These are phyloP conservation scores for Melanerpes aurifrons DNA, from an alignment of 2,113 vertebrate species.

Conservation along the genomic window DNA sequence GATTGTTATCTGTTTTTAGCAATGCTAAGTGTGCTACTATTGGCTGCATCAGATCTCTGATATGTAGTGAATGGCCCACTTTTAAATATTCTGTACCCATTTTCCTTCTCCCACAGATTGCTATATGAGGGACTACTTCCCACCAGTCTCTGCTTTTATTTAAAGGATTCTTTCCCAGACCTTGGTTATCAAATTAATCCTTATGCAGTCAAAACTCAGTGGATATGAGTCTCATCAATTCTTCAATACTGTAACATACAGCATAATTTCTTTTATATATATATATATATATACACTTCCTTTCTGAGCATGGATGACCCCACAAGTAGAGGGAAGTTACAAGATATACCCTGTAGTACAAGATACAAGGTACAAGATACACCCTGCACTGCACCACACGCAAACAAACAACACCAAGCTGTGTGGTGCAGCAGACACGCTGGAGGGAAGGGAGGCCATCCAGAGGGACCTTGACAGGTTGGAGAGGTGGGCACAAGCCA, in stretches of 20 bases:
- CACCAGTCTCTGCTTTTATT: neutral
- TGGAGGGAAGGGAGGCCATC: no score
- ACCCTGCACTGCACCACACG: neutral
- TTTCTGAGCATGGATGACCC: neutral
- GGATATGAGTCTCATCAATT: neutral
- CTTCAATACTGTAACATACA: neutral
- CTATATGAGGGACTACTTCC: neutral
- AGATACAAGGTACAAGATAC: neutral
- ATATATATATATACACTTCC: neutral
- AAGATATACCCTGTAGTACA: neutral
- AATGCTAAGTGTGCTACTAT: neutral
- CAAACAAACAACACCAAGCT: no score
- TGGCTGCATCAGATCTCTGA: neutral
- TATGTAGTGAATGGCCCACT: neutral
- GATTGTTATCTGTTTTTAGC: conserved; percentile 17
- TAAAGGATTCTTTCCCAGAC: neutral
- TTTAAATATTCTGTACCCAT: neutral
- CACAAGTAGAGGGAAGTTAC: neutral
- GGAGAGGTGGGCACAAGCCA: no score
- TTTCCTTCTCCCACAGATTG: neutral
- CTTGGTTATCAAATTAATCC: neutral
- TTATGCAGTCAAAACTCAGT: neutral
- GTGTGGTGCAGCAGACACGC: no score
- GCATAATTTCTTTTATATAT: neutral
- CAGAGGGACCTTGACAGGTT: no score